phyloP scores from a whole-genome alignment of 2,797 vertebrate species.

The Morelia viridis region DNA sequence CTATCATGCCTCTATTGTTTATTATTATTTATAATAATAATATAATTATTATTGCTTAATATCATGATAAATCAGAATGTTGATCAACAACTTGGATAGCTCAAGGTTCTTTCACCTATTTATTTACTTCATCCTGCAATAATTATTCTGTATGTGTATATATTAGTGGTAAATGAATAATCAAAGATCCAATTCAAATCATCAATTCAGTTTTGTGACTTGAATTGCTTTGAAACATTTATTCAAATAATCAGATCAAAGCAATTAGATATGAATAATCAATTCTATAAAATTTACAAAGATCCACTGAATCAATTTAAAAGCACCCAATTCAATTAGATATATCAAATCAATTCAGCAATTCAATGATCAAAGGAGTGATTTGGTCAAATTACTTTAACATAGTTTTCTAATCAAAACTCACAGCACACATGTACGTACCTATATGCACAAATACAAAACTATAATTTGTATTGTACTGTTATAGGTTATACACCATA shows the following conservation, averaged over 20 bases:
- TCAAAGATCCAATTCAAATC: background rate
- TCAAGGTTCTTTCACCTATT: background rate
- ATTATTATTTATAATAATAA: background rate
- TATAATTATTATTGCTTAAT: background rate
- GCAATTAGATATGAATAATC: background rate
- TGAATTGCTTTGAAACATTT: background rate
- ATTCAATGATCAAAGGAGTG: background rate
- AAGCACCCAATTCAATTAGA: background rate
- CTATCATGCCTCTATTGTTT: background rate
- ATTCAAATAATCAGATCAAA: background rate
- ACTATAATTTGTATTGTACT: background rate
- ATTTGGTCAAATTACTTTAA: background rate
- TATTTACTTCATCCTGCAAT: background rate
- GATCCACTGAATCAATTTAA: background rate
- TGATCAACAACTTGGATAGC: background rate
- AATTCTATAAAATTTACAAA: background rate
- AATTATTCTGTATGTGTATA: background rate
- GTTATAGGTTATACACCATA: background rate
- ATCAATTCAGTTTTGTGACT: background rate
- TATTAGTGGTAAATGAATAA: background rate
- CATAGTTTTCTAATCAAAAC: background rate
- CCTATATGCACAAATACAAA: background rate
- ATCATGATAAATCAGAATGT: background rate
- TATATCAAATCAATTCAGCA: background rate
- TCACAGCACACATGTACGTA: background rate